Base-by-base conservation (phyloP, 2,888 invertebrate species). In the Rhimphoctona megacephalus region DNA sequence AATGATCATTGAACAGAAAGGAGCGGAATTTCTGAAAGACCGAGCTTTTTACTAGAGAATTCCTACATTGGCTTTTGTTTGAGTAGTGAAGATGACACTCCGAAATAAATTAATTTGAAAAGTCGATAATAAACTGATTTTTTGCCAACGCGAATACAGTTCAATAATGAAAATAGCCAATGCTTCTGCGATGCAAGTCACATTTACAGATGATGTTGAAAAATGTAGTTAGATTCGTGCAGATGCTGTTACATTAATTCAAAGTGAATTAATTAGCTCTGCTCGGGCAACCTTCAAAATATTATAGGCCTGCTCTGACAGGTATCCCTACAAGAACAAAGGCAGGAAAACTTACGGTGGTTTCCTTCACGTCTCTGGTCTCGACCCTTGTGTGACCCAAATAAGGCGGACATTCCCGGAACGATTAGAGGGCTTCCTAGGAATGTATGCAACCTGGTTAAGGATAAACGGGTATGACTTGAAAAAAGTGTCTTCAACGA, bases 341-440 rank as follows among this genome's bases (percentile, higher is more conserved):
- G 49, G 36, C 46, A 33, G 33, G 64, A 2, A 57, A 61, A 36
- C 57, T 39, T 66, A 11, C 19, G 22, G 22, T 72, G 80, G 66
- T 57, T 77, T 77, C 72, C 61, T 82, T 67, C 85, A 30, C 61
- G 72, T 72, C 43, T 9, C 78, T 25, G 61, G 46, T 67, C 81
- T 64, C 78, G 33, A 74, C 78, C 78, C 85, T 79, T 70, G 52
- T 78, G 81, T 79, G 88, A 87, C 80, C 81, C 74, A 83, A 87
- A 88, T 87, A 88, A 85, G 76, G 87, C 84, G 84, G 85, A 87
- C 87, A 85, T 88, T 87, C 83, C 74, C 57, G 74, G 81, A 81
- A 77, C 83, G 69, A 64, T 85, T 81, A 72, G 64, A 72, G 81
- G 87, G 85, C 83, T 86, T 80, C 88, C 74, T 67, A 81, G 81